A percentile compares a stretch with the other conserved stretches of the same genome.
phyloP scores from a whole-genome alignment of 2,888 invertebrate species.

The Salpingus planirostris region DNA sequence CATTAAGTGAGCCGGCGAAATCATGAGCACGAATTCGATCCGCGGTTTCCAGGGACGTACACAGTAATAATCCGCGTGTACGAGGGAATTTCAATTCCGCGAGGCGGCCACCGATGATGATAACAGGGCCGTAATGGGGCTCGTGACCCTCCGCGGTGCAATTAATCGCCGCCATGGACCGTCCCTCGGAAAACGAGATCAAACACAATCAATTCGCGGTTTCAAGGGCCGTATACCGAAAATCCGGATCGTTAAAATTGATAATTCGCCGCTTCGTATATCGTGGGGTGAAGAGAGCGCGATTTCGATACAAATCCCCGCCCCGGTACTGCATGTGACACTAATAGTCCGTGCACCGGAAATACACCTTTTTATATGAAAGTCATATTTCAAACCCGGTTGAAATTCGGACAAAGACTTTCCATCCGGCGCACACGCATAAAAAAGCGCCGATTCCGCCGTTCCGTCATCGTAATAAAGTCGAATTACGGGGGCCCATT shows the following conservation, averaged over 20 bases:
- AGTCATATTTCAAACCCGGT: conserved; percentile 4
- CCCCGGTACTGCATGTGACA: conserved; percentile 29
- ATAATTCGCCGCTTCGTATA: conserved; percentile 4
- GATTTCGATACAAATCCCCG: conserved; percentile 19
- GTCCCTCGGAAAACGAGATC: conserved; percentile 33
- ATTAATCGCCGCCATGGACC: conserved; percentile 8
- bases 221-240: conserved; percentile 17
- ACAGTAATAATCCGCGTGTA: no score
- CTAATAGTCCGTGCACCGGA: conserved; percentile 30
- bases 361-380: conserved; percentile 27
- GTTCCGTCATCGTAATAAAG: conserved; percentile 8
- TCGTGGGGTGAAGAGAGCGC: conserved; percentile 26
- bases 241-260: no score
- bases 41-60: conserved; percentile 16
- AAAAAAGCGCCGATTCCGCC: background rate
- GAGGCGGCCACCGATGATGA: conserved; percentile 12
- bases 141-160: conserved; percentile 9
- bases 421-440: no score
- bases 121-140: conserved; percentile 20
- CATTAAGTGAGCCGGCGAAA: conserved; percentile 24
- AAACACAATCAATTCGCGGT: conserved; percentile 30
- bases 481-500: conserved; percentile 8
- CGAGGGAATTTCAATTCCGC: conserved; percentile 14
- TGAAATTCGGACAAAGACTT: background rate
- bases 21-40: conserved; percentile 26